Evolutionary conservation across 2,113 vertebrate species (phyloP).

Genomic region (Murina feae): DNA sequence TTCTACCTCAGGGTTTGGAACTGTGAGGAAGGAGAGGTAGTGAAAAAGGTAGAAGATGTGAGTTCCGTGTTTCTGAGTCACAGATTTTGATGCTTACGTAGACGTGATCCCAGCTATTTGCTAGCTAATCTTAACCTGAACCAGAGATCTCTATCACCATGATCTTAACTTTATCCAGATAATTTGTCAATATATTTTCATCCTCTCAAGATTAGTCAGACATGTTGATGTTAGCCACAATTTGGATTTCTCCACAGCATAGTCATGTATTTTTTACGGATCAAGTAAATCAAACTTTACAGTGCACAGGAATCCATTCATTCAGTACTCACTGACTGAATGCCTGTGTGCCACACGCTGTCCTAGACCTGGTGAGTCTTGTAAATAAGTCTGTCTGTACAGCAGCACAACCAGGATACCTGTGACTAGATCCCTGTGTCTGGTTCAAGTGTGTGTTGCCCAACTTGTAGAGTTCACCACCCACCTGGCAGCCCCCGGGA

Average conservation of each 20-base stretch:
- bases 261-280: not conserved
- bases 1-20: not conserved
- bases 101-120: not conserved
- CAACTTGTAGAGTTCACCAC: not conserved
- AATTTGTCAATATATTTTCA: accelerated
- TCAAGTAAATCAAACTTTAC: not conserved
- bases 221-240: not conserved
- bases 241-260: not conserved
- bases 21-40: conserved; percentile 16
- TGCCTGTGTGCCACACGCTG: not conserved
- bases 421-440: not conserved
- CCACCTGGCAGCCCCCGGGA: not conserved
- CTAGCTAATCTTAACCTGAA: not conserved
- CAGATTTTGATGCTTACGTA: not conserved
- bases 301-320: not conserved
- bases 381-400: not conserved
- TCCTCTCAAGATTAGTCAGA: not conserved
- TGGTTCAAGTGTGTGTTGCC: not conserved
- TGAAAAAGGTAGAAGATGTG: conserved; percentile 13
- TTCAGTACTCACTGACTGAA: not conserved
- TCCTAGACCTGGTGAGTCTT: not conserved
- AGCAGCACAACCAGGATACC: not conserved
- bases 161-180: not conserved
- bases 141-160: not conserved
- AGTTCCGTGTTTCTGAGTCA: not conserved